A percentile compares a stretch with the other conserved stretches of the same genome.
Conservation (phyloP, 1,140 invertebrate genomes). For the Carposina sasakii region DNA sequence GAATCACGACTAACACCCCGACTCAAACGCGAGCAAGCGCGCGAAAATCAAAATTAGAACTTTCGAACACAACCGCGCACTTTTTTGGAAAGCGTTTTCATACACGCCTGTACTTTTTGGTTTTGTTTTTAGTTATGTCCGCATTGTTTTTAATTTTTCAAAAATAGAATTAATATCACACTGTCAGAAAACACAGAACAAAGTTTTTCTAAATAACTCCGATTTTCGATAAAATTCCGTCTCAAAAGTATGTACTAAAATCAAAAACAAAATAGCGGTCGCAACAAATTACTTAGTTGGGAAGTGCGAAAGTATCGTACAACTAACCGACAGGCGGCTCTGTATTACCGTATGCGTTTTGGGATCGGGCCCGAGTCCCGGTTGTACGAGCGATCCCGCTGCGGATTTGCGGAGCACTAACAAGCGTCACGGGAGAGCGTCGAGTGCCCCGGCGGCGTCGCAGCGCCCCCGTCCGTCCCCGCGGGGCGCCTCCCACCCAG, state of each 20-base stretch:
- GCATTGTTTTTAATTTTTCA: no score
- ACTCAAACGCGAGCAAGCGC: constrained; percentile 47
- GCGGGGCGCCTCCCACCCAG: constrained; percentile 63
- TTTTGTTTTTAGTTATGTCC: no score
- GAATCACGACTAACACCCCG: constrained; percentile 53
- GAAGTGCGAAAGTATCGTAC: no score
- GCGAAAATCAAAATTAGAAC: constrained; percentile 31
- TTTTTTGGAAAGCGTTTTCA: no score
- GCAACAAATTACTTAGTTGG: no score
- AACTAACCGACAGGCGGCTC: constrained; percentile 56
- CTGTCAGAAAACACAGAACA: constrained; percentile 8
- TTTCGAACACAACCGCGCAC: neutral
- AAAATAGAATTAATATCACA: no score
- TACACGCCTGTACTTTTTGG: no score
- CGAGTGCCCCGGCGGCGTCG: constrained; percentile 60
- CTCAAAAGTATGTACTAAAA: no score
- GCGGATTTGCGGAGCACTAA: constrained; percentile 69
- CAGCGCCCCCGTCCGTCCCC: constrained; percentile 64
- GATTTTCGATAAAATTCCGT: no score
- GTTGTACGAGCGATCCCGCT: constrained; percentile 66
- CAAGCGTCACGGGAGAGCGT: constrained; percentile 68
- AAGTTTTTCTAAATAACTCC: constrained; percentile 9
- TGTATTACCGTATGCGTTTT: constrained; percentile 58
- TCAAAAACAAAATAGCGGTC: no score
- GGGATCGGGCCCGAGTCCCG: constrained; percentile 65